Evolutionary conservation across 2,113 vertebrate genomes (phyloP).

Genomic region (Prolemur simus): DNA sequence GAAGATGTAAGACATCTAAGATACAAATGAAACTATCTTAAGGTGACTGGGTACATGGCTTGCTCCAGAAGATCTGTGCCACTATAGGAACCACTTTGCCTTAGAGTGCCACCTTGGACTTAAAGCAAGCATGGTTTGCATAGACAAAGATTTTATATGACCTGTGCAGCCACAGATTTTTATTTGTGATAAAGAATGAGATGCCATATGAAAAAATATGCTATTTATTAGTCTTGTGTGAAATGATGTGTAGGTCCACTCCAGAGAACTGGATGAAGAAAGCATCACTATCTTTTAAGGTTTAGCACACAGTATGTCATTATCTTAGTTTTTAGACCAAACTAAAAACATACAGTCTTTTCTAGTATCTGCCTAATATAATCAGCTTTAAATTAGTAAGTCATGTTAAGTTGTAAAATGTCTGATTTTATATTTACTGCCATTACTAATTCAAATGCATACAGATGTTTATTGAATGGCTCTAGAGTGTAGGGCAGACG

Average conservation of each 20-base stretch:
- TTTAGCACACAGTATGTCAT: not conserved
- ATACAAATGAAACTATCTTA: not conserved
- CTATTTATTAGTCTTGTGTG: not conserved
- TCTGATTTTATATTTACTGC: slow-evolving; percentile 21
- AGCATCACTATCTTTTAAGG: not conserved
- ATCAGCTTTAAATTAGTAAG: not conserved
- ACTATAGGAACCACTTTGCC: not conserved
- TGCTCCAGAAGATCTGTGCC: not conserved
- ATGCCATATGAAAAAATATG: not conserved
- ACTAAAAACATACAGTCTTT: not conserved
- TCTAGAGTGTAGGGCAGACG: not conserved
- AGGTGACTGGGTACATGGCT: not conserved
- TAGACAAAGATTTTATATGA: not conserved
- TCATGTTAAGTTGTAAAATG: not conserved
- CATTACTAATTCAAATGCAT: not conserved
- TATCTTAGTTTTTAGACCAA: slow-evolving; percentile 8
- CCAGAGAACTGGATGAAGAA: not conserved
- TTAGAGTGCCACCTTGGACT: not conserved
- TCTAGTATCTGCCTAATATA: not conserved
- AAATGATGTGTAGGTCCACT: not conserved
- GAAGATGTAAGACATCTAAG: not conserved
- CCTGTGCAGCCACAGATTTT: not conserved
- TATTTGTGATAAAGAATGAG: slow-evolving; percentile 5
- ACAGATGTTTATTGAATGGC: not conserved
- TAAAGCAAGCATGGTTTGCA: not conserved